Conservation (phyloP, 1,140 invertebrate genomes). For the Holotrichia oblita region DNA sequence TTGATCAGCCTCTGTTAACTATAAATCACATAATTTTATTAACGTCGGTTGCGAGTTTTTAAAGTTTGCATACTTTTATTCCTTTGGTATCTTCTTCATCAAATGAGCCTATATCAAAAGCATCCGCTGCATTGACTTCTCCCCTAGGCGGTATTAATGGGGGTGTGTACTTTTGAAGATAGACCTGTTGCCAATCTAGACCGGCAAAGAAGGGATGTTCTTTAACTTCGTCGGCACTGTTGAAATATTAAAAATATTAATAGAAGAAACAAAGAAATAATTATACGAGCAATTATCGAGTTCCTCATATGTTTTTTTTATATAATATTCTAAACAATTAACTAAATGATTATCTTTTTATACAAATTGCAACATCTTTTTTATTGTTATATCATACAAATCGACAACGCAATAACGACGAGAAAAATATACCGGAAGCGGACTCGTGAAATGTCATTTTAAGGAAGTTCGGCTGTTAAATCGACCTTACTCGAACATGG, state of each 20-base stretch:
- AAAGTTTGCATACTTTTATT: slow-evolving; percentile 78
- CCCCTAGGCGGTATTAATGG: slow-evolving; percentile 97
- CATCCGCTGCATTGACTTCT: slow-evolving; percentile 99
- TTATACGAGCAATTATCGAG: no score
- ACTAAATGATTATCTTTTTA: no score
- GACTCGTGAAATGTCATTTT: not conserved
- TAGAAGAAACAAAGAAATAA: no score
- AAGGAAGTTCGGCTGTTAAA: not conserved
- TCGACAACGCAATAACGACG: not conserved
- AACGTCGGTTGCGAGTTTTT: not conserved
- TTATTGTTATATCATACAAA: not conserved
- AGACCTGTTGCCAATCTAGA: slow-evolving; percentile 99
- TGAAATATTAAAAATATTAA: slow-evolving; percentile 45
- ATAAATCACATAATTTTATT: slow-evolving; percentile 42
- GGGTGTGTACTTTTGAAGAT: slow-evolving; percentile 97
- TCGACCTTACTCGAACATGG: slow-evolving; percentile 24
- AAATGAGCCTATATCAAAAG: slow-evolving; percentile 99
- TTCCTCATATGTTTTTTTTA: no score
- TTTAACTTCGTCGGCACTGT: slow-evolving; percentile 95
- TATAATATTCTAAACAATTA: no score
- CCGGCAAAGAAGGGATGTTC: slow-evolving; percentile 97
- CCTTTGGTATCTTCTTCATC: slow-evolving; percentile 99
- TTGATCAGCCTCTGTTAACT: slow-evolving; percentile 95
- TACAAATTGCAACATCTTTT: no score
- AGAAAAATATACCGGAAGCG: not conserved